These are phyloP conservation scores for Poeciliopsis paucimaculata DNA, from an alignment of 2,797 vertebrate genomes.

Conservation along the genomic window DNA sequence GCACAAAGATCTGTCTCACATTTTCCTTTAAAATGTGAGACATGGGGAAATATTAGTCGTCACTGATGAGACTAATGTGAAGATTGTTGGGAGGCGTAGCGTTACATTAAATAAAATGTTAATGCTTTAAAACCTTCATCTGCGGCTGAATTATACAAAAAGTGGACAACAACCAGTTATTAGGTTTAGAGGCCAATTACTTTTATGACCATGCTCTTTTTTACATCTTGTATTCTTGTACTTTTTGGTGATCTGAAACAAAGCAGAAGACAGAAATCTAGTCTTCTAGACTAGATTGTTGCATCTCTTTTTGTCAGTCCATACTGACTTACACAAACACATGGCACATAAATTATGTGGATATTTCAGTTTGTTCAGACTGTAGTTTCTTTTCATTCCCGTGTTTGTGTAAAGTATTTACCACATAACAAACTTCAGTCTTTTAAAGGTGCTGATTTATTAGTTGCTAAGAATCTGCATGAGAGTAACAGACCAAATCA, in stretches of 20 bases:
- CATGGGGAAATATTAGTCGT: neutral
- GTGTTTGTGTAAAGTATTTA: conserved; percentile 3
- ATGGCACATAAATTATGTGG: neutral
- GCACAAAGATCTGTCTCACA: neutral
- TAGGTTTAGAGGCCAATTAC: neutral
- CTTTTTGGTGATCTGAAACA: neutral
- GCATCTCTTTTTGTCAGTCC: no score
- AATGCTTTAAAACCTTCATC: neutral
- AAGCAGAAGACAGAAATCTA: no score
- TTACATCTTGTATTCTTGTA: neutral
- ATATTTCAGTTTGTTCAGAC: neutral
- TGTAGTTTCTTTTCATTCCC: neutral
- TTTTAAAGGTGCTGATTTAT: neutral
- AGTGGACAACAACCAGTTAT: neutral
- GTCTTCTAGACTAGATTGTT: no score
- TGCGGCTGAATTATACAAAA: neutral
- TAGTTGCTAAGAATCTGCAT: neutral
- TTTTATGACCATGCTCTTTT: neutral
- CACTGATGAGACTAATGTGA: neutral
- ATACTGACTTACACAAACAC: neutral
- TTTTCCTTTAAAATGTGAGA: neutral
- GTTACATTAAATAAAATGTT: neutral
- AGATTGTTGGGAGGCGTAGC: neutral
- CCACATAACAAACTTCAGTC: neutral
- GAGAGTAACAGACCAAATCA: neutral